Conservation (phyloP, 2,888 invertebrate genomes). For the Andrena haemorrhoa region DNA sequence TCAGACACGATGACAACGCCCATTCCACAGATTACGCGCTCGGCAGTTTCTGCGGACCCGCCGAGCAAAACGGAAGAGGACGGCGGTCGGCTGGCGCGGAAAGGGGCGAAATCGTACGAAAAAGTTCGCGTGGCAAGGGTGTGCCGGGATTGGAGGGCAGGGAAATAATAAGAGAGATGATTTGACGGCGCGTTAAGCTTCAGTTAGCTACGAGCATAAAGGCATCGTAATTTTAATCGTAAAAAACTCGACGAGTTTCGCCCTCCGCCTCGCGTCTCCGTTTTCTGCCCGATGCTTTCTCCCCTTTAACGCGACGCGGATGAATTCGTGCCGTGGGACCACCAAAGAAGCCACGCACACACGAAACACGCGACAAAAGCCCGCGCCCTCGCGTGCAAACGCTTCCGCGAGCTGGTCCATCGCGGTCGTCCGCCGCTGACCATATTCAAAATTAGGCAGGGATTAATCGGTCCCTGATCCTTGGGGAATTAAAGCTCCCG, state of each 20-base stretch:
- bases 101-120: constrained; percentile 47
- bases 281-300: constrained; percentile 7
- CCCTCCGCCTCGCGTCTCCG: constrained; percentile 29
- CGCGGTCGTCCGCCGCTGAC: constrained; percentile 47
- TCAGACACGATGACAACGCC: constrained; percentile 68
- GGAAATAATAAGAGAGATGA: constrained; percentile 59
- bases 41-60: constrained; percentile 43
- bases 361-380: constrained; percentile 16
- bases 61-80: constrained; percentile 24
- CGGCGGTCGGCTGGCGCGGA: constrained; percentile 18
- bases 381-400: constrained; percentile 63
- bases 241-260: constrained; percentile 70
- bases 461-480: constrained; percentile 42
- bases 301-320: constrained; percentile 72
- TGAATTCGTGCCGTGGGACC: constrained; percentile 77
- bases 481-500: constrained; percentile 13
- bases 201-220: constrained; percentile 79
- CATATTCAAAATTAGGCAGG: constrained; percentile 79
- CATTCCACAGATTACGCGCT: constrained; percentile 71
- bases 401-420: constrained; percentile 58
- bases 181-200: constrained; percentile 79
- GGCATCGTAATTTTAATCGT: constrained; percentile 81
- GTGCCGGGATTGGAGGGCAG: constrained; percentile 35
- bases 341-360: constrained; percentile 73
- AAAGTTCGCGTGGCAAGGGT: constrained; percentile 26